phyloP scores from a whole-genome alignment of 2,797 vertebrate species.

The Pseudocheirus occidentalis region DNA sequence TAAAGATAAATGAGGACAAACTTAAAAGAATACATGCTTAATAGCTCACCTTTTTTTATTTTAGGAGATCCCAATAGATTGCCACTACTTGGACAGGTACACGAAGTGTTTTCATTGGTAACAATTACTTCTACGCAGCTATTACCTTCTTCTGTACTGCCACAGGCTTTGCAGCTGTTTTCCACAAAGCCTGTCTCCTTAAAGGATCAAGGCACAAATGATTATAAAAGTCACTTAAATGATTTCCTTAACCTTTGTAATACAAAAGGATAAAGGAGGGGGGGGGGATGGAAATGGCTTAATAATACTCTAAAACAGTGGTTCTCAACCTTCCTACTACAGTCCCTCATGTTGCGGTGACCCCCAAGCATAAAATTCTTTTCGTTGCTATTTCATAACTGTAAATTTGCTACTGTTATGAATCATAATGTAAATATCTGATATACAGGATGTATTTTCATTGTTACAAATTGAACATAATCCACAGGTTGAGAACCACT shows the following conservation, averaged over 20 bases:
- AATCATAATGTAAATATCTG: no score
- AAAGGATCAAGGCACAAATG: slow-evolving; percentile 61
- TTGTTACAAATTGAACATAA: no score
- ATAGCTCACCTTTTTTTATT: slow-evolving; percentile 90
- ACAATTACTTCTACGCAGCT: slow-evolving; percentile 88
- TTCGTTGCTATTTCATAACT: no score
- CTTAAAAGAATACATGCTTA: background rate
- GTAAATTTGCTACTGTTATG: no score
- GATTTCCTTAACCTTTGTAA: slow-evolving; percentile 43
- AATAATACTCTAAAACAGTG: background rate
- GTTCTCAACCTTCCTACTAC: no score
- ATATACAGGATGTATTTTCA: no score
- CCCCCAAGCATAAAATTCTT: no score
- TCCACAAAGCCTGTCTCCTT: slow-evolving; percentile 91
- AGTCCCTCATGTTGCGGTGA: no score
- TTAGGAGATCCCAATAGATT: slow-evolving; percentile 90
- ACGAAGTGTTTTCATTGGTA: slow-evolving; percentile 88
- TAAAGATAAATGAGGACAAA: background rate
- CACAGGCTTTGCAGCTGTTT: slow-evolving; percentile 91
- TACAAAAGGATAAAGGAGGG: background rate
- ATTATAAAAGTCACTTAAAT: background rate
- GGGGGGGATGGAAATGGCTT: background rate
- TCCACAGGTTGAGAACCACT: no score
- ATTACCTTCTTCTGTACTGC: slow-evolving; percentile 85
- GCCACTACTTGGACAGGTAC: slow-evolving; percentile 89